Evolutionary conservation across 2,797 vertebrate species (phyloP).

Genomic region (Tauraco hartlaubi): DNA sequence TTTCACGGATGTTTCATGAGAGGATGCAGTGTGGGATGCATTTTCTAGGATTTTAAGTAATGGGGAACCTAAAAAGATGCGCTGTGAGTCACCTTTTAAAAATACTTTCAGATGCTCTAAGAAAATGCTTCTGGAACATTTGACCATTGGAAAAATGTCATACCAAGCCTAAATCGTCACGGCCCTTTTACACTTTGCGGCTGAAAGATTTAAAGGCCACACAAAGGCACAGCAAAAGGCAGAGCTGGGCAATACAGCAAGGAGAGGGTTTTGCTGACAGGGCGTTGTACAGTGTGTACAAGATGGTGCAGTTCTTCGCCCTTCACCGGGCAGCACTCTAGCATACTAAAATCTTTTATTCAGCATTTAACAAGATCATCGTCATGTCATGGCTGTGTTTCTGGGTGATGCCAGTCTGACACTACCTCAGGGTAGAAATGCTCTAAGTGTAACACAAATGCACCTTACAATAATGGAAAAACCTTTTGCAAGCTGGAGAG

Average conservation of each 20-base stretch:
- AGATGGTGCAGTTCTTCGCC: not conserved
- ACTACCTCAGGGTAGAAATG: slow-evolving; percentile 13
- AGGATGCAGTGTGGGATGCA: not conserved
- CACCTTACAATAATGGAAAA: slow-evolving; percentile 15
- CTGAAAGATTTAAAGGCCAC: not conserved
- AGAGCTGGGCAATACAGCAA: not conserved
- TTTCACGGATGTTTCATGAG: not conserved
- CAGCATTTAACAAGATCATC: not conserved
- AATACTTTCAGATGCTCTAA: not conserved
- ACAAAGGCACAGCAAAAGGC: not conserved
- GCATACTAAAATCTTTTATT: not conserved
- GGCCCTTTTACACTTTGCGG: not conserved
- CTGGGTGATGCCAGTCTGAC: slow-evolving; percentile 2
- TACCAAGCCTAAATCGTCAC: not conserved
- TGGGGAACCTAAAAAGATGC: not conserved
- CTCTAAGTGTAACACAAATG: not conserved
- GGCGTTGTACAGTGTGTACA: not conserved
- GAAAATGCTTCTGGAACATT: not conserved
- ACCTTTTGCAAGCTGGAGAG: not conserved
- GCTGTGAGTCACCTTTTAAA: not conserved
- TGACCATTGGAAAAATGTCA: not conserved
- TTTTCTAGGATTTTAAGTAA: not conserved
- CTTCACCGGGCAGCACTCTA: not conserved
- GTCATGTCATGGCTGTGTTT: not conserved
- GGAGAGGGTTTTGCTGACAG: not conserved